A percentile compares a stretch with the other conserved stretches of the same genome.
Evolutionary conservation across 2,888 invertebrate genomes (phyloP).

Genomic region (Aquatica leii): DNA sequence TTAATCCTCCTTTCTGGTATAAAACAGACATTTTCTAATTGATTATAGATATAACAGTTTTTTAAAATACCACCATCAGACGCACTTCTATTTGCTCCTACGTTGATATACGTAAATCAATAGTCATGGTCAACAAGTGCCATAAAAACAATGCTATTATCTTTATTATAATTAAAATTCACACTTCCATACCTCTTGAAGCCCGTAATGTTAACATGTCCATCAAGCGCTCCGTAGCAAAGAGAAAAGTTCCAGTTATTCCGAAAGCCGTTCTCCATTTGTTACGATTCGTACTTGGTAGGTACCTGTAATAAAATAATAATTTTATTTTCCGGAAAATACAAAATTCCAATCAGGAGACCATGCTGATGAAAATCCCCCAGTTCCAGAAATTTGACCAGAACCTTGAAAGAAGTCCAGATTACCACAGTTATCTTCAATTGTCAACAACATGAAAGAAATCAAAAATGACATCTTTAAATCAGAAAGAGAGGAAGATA

Average conservation of each 20-base stretch:
- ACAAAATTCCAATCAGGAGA: not conserved
- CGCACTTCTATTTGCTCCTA: not conserved
- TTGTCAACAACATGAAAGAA: not conserved
- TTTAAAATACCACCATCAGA: too few relatives aligned
- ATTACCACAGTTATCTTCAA: not conserved
- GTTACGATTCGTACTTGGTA: not conserved
- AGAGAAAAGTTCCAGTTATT: not conserved
- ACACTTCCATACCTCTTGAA: not conserved
- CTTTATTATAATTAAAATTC: constrained; percentile 8
- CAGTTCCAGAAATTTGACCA: not conserved
- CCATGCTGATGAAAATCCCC: not conserved
- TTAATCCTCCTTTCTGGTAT: too few relatives aligned
- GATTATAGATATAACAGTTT: too few relatives aligned
- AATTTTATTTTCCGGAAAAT: not conserved
- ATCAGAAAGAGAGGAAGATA: not conserved
- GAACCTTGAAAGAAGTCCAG: not conserved
- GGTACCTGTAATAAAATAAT: constrained; percentile 3
- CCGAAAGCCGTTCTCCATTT: constrained; percentile 1
- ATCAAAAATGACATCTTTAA: not conserved
- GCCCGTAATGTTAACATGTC: not conserved
- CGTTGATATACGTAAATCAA: constrained; percentile 4
- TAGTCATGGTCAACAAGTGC: not conserved
- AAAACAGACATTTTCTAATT: too few relatives aligned
- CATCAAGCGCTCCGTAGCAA: not conserved
- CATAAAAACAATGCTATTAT: not conserved